phyloP scores from a whole-genome alignment of 1,140 invertebrate species.

The Coelopa frigida region DNA sequence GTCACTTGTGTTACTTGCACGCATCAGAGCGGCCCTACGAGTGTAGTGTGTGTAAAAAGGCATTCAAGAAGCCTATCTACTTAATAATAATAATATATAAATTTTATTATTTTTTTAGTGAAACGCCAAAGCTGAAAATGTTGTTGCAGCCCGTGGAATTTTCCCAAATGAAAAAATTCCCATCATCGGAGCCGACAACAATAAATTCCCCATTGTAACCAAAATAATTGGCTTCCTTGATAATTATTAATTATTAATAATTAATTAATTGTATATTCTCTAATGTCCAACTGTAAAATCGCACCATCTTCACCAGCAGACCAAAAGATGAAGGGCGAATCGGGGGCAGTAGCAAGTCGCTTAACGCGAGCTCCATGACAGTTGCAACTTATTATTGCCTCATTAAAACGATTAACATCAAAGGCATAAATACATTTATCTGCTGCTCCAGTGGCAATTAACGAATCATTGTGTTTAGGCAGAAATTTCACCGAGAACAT shows the following conservation, averaged over 20 bases:
- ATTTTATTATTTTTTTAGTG: no score
- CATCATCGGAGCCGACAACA: slow-evolving; percentile 81
- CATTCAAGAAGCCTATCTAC: slow-evolving; percentile 40
- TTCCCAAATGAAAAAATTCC: slow-evolving; percentile 94
- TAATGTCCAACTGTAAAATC: slow-evolving; percentile 82
- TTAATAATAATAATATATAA: no score
- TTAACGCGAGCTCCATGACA: slow-evolving; percentile 80
- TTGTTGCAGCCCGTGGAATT: slow-evolving; percentile 76
- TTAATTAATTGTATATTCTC: slow-evolving; percentile 83
- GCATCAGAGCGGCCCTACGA: slow-evolving; percentile 23
- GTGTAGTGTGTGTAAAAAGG: slow-evolving; percentile 35
- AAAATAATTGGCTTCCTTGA: slow-evolving; percentile 95
- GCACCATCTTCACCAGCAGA: slow-evolving; percentile 90
- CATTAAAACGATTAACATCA: slow-evolving; percentile 52
- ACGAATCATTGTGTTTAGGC: slow-evolving; percentile 60
- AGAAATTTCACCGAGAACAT: slow-evolving; percentile 92
- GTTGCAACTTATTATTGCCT: slow-evolving; percentile 55
- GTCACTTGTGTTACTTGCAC: slow-evolving; percentile 38
- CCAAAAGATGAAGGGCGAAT: slow-evolving; percentile 82
- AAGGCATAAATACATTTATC: slow-evolving; percentile 79
- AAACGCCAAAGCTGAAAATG: no score
- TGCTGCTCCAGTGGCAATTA: slow-evolving; percentile 81
- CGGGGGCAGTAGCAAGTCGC: slow-evolving; percentile 76
- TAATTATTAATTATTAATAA: no score
- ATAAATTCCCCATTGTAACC: slow-evolving; percentile 65